Conservation (phyloP, 2,113 vertebrate species). For the Geothlypis trichas region DNA sequence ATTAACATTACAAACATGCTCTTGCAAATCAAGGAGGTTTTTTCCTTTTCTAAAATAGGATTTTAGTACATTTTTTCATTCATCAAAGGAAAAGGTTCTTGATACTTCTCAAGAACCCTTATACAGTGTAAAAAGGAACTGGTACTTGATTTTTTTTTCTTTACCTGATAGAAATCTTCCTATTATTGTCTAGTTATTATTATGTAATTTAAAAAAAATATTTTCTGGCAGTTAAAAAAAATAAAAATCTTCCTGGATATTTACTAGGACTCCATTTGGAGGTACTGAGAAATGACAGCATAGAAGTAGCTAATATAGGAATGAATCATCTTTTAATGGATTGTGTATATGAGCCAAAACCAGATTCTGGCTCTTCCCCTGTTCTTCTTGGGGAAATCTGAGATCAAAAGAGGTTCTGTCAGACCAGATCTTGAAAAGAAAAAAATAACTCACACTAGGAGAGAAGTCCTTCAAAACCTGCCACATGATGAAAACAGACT, state of each 20-base stretch:
- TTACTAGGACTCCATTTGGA: neutral
- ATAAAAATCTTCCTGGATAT: neutral
- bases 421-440: neutral
- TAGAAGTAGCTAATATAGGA: neutral
- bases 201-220: neutral
- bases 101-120: neutral
- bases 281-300: neutral
- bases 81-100: neutral
- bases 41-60: neutral
- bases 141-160: neutral
- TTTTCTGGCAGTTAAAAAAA: neutral
- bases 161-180: neutral
- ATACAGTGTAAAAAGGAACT: neutral
- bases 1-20: conserved; percentile 44
- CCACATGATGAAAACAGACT: neutral
- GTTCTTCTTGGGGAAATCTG: neutral
- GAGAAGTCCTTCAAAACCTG: neutral
- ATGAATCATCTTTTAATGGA: neutral
- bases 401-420: neutral
- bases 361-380: neutral
- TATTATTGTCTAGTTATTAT: neutral
- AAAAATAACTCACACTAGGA: neutral
- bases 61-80: neutral
- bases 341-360: neutral
- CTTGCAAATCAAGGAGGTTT: neutral